These are phyloP conservation scores for Chaitophorus viminalis DNA, from an alignment of 2,888 invertebrate species.

Conservation along the genomic window DNA sequence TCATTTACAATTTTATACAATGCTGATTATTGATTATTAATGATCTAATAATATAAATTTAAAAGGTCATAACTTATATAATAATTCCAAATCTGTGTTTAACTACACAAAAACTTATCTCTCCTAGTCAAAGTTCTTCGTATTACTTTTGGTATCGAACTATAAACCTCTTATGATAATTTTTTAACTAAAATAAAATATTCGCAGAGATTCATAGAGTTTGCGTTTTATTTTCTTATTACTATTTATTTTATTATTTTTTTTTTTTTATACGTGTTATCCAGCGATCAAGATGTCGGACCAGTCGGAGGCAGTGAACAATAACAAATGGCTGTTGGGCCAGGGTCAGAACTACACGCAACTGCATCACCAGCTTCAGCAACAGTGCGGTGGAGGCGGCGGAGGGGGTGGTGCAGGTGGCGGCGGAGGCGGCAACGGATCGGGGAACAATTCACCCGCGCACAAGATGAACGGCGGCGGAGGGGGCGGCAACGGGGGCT, in stretches of 20 bases:
- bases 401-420: constrained; percentile 62
- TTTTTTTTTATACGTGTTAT: neutral
- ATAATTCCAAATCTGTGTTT: no score
- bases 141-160: no score
- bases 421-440: constrained; percentile 63
- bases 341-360: constrained; percentile 54
- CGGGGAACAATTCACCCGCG: constrained; percentile 54
- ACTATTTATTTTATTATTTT: no score
- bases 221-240: no score
- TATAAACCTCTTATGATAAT: no score
- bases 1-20: no score
- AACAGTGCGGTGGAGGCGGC: constrained; percentile 63
- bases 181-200: no score
- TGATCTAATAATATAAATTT: no score
- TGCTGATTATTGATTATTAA: no score
- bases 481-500: constrained; percentile 12
- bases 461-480: constrained; percentile 59
- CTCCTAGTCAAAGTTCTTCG: no score
- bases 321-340: constrained; percentile 60
- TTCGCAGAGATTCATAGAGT: neutral
- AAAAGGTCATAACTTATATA: no score
- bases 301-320: constrained; percentile 55
- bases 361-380: constrained; percentile 60
- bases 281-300: constrained; percentile 58
- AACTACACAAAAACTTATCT: no score